Conservation (phyloP, 2,797 vertebrate species). For the Dromococcyx pavoninus region DNA sequence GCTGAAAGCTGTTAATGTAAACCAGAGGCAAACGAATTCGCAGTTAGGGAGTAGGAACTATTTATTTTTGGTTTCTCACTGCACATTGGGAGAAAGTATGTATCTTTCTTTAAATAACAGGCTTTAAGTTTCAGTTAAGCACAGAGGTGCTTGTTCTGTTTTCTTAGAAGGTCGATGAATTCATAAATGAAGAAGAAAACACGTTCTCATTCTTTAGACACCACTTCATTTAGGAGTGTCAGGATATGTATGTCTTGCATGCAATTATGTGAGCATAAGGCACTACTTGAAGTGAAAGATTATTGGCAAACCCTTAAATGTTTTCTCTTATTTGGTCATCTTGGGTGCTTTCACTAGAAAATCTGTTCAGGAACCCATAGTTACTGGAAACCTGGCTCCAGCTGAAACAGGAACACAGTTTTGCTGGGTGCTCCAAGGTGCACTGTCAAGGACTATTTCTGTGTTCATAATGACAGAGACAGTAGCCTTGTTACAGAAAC, state of each 20-base stretch:
- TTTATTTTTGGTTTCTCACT: background rate
- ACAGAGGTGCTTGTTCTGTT: background rate
- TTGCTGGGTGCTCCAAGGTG: background rate
- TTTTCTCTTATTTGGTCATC: background rate
- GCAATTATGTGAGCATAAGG: background rate
- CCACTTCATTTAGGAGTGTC: background rate
- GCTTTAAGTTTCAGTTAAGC: background rate
- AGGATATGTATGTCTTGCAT: background rate
- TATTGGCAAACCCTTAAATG: background rate
- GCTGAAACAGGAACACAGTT: background rate
- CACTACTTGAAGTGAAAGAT: background rate
- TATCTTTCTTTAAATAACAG: background rate
- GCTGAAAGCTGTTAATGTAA: background rate
- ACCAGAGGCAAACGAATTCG: background rate
- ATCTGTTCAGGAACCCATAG: background rate
- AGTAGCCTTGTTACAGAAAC: background rate
- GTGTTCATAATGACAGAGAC: background rate
- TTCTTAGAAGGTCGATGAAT: background rate
- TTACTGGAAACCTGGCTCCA: background rate
- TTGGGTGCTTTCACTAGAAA: background rate
- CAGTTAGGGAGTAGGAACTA: background rate
- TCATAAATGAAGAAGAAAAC: background rate
- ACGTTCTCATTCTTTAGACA: background rate
- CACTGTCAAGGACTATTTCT: background rate
- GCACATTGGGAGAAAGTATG: background rate